phyloP scores from a whole-genome alignment of 2,888 invertebrate genomes.

The Gryllus longicercus region DNA sequence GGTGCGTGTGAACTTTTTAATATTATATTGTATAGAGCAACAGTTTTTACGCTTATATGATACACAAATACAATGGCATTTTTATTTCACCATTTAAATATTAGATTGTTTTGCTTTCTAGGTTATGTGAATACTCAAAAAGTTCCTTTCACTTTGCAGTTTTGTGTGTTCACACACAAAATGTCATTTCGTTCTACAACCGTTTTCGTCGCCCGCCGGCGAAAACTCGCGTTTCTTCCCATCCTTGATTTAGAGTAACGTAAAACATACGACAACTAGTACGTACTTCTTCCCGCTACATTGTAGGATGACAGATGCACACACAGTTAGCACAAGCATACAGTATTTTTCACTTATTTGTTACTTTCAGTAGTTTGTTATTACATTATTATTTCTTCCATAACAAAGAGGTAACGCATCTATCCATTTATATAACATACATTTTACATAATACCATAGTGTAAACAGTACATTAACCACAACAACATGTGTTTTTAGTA shows the following conservation, averaged over 20 bases:
- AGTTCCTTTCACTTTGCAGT: constrained; percentile 21
- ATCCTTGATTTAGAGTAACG: background rate
- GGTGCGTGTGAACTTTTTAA: constrained; percentile 21
- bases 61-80: constrained; percentile 27
- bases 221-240: too few relatives aligned
- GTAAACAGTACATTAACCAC: constrained; percentile 39
- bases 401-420: constrained; percentile 39
- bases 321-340: constrained; percentile 38
- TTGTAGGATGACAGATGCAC: constrained; percentile 35
- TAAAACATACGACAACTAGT: constrained; percentile 33
- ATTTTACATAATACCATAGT: constrained; percentile 39
- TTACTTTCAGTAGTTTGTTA: constrained; percentile 34
- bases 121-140: constrained; percentile 28
- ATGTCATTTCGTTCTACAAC: constrained; percentile 23
- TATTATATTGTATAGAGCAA: constrained; percentile 18
- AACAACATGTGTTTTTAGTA: constrained; percentile 35
- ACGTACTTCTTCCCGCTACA: constrained; percentile 26
- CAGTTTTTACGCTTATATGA: constrained; percentile 27
- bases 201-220: too few relatives aligned
- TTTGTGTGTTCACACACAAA: constrained; percentile 27
- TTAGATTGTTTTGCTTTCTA: constrained; percentile 20
- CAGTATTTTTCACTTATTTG: constrained; percentile 36
- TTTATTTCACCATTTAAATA: constrained; percentile 26
- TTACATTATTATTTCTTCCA: constrained; percentile 37
- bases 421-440: constrained; percentile 39